These are phyloP conservation scores for Hydractinia symbiolongicarpus DNA, from an alignment of 30 jellyfish, hydroid and myxozoan species.

Conservation along the genomic window DNA sequence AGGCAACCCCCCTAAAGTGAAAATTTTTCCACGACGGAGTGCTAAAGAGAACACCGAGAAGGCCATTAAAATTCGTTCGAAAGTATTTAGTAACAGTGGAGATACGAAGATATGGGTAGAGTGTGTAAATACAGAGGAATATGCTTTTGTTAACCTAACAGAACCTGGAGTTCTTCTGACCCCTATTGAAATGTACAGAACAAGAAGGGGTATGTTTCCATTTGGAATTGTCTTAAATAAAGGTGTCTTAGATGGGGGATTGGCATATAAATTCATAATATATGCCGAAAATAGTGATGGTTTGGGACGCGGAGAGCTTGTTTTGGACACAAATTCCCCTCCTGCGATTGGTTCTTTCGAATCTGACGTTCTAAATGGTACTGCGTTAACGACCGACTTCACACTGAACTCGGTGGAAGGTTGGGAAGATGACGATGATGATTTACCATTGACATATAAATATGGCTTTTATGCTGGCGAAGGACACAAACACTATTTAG, in stretches of 20 bases:
- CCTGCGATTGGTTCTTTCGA: constrained; percentile 62
- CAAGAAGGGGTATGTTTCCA: constrained; percentile 36
- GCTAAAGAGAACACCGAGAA: constrained; percentile 36
- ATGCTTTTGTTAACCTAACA: constrained; percentile 29
- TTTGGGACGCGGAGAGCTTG: constrained; percentile 44
- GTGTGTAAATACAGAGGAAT: constrained; percentile 41
- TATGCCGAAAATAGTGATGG: constrained; percentile 54
- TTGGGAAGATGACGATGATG: constrained; percentile 62
- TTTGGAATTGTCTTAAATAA: constrained; percentile 32
- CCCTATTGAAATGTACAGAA: constrained; percentile 18
- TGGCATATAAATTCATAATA: constrained; percentile 38
- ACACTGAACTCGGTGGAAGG: constrained; percentile 55
- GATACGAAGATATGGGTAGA: constrained; percentile 51
- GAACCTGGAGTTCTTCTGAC: constrained; percentile 44
- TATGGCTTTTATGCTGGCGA: constrained; percentile 43
- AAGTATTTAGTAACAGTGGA: constrained; percentile 10
- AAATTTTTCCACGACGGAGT: constrained; percentile 34
- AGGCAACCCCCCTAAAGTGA: constrained; percentile 63
- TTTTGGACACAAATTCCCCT: constrained; percentile 47
- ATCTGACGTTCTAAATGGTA: constrained; percentile 26
- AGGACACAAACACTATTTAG: constrained; percentile 39
- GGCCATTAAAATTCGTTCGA: constrained; percentile 37
- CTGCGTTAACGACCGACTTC: constrained; percentile 53
- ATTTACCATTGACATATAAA: constrained; percentile 44
- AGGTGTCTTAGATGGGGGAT: constrained; percentile 40